Evolutionary conservation across 2,113 vertebrate genomes (phyloP), one percentile per base, ranked within the genome.

Genomic region (Loxodonta africana): DNA sequence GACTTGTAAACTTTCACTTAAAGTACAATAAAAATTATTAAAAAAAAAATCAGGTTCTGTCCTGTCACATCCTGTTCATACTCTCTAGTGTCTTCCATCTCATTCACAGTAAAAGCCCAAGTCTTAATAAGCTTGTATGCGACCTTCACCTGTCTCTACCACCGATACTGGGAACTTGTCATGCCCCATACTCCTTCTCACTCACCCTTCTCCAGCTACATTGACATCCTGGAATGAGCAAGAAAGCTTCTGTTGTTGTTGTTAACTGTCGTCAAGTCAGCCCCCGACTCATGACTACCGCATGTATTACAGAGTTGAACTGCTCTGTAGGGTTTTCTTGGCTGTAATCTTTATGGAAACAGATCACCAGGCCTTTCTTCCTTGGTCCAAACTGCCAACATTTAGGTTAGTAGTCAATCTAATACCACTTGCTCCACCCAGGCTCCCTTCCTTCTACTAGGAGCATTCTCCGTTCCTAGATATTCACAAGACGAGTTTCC

Each of bases 221-320:
- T 1, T 33, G 46, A n/a, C 17, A 20, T 62, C 25, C 41, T 46
- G 28, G 23, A n/a, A 3, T 60, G 60, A 51, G 30, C 0, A 0
- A 81, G 63, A 2, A 12, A 78, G 18, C 8, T 67, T 41, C 48
- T 28, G 10, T 25, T 71, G 69, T 25, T 71, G 69, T 71, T 71
- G 65, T 69, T 69, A 69, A 9, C 8, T 33, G 33, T 20, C 12
- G 15, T 71, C 14, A 17, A 71, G 17, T n/a, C 18, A 7, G 69
- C 4, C 5, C 69, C 21, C 18, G 33, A 71, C 15, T 71, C 69
- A 23, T 57, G 48, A 48, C 48, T 48, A 57, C 53, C 53, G 14
- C 4, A 12, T 15, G 15, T 57, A 12, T 57, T 57, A 57, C 53
- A 57, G 11, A 57, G 53, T 57, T 15, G 15, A 57, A 57, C 53